A percentile compares a stretch with the other conserved stretches of the same genome.
phyloP scores from a whole-genome alignment of 2,797 vertebrate genomes.

The Lepilemur septentrionalis region DNA sequence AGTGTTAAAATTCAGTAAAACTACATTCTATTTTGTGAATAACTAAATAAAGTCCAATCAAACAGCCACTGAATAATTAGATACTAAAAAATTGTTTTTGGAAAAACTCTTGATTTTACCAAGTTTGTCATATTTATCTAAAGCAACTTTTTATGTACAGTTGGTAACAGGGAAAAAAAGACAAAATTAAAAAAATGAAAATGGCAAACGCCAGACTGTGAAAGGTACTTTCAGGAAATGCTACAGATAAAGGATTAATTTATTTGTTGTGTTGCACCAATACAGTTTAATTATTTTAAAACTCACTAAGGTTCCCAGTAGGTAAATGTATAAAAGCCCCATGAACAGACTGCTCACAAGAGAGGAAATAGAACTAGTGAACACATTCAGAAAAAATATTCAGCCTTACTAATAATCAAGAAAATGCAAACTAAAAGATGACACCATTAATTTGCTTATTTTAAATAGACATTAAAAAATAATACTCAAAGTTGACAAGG shows the following conservation, averaged over 20 bases:
- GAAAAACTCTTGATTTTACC: conserved; percentile 3
- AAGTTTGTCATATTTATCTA: conserved; percentile 5
- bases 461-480: conserved; percentile 38
- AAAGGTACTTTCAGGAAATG: neutral
- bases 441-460: conserved; percentile 36
- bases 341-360: neutral
- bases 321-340: neutral
- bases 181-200: conserved; percentile 20
- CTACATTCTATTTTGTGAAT: conserved; percentile 10
- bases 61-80: neutral
- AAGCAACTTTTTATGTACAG: conserved; percentile 4
- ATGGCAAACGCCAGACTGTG: neutral
- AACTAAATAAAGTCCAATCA: conserved; percentile 21
- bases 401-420: conserved; percentile 19
- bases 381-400: neutral
- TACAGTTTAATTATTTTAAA: conserved; percentile 10
- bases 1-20: neutral
- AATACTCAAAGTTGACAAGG: neutral
- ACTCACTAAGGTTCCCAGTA: neutral
- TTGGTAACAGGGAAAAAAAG: neutral
- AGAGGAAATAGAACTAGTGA: conserved; percentile 20
- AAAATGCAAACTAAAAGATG: conserved; percentile 4
- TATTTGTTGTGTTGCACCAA: neutral
- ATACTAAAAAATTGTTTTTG: neutral
- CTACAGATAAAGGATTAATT: neutral